Evolutionary conservation across 2,113 vertebrate species (phyloP), one percentile per base, ranked within the genome.

Genomic region (Podarcis raffonei): DNA sequence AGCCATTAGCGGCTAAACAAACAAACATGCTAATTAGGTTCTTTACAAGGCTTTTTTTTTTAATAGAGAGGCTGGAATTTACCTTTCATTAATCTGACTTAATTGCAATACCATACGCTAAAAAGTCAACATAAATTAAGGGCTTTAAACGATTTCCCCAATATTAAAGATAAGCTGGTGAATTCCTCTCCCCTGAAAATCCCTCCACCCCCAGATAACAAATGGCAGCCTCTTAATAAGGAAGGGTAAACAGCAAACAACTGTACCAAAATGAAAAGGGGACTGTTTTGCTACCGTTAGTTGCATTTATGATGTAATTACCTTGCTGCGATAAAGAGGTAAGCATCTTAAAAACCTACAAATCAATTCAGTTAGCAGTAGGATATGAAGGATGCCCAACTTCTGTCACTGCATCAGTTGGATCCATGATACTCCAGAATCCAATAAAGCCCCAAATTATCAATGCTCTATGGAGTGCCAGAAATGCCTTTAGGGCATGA

Each of bases 81-180:
- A 97, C 96, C 95, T 98, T 98, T 97, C 97, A 97, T 97, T 97
- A 97, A 95, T 96, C 95, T 96, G 96, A 95, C 92, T 95, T 97
- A 97, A 97, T 97, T 97, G 97, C 96, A 96, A 96, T 95, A 95
- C 95, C 91, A 90, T 94, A 90, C 84, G 93, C 92, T 90, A 94
- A 94, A 91, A 94, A 96, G 90, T 94, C 96, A 95, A 96, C 94
- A 94, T 66, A 95, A 96, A 96, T 92, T 93, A 95, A 96, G 94
- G 94, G 86, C 88, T 94, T 92, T 27, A 85, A 95, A 95, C 80
- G 86, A 94, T 66, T 93, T 88, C 91, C 7, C 23, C 81, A 37
- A 37, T 75, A 83, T 88, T 62, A 90, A 87, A 77, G 92, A 90
- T 72, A 86, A 91, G 89, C 53, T 37, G 88, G 77, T 2, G 91